Base-by-base conservation (phyloP, 2,113 vertebrate species). In the Beaufortia kweichowensis region DNA sequence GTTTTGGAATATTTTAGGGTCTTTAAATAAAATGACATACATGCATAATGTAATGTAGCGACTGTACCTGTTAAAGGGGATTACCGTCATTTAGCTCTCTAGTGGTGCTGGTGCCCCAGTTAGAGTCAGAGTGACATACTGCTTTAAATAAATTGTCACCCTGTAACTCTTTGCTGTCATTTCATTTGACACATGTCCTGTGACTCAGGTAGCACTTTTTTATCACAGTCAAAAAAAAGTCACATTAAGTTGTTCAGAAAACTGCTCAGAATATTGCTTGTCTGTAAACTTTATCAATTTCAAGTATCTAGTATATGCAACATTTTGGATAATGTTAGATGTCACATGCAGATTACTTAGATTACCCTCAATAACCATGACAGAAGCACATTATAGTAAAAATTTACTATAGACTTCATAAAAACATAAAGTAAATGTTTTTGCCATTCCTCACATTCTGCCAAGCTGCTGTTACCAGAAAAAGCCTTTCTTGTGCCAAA, bases 51-150 rank as follows among this genome's bases (percentile, higher is more conserved):
- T 53, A 66, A 61, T 29, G 6, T 11, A 63, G 39, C 23, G 21
- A 66, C 72, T 41, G 41, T 21, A 64, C 61, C 76, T 70, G 80
- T 79, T 82, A 60, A 43, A 31, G 79, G 7, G 43, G 62, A 80
- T 80, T 77, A 63, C 17, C 65, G 57, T 74, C 19, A 48, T 29
- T 10, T 12, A 59, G n/a, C 10, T 26, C 19, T 31, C 53, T 6
- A 61, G 31, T 60, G 21, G 39, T 59, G 56, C 66, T 50, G 11
- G 48, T 50, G 65, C 23, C 70, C 70, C 56, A 77, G 55, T 63
- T 76, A 69, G 6, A 79, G 41, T 23, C 31, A n/a, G 63, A 35
- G 2, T 76, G 77, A 75, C 77, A 77, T 29, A 43, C 72, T 60
- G 24, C 43, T 55, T 63, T 62, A 72, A 55, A 67, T 35, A 23